Evolutionary conservation across 2,113 vertebrate genomes (phyloP).

Genomic region (Pseudorhombus dupliciocellatus): DNA sequence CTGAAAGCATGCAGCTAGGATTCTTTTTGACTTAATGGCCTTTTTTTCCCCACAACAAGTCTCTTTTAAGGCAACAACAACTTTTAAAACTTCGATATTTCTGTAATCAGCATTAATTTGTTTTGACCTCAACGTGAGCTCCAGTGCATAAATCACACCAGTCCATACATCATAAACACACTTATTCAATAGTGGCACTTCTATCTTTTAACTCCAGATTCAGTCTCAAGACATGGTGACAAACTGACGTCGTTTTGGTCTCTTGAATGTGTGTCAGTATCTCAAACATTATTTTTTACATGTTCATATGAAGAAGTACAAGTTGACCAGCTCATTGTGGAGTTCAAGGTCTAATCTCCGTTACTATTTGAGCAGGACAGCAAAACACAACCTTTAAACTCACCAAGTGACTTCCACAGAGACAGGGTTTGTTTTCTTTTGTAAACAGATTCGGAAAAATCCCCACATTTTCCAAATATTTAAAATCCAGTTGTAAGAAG

Average conservation of each 20-base stretch:
- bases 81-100: not conserved
- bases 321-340: not conserved
- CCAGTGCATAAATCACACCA: not conserved
- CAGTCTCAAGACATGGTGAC: no score
- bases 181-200: no score
- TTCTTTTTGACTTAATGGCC: conserved; percentile 13
- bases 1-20: not conserved
- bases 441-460: no score
- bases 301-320: not conserved
- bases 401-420: not conserved
- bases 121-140: no score
- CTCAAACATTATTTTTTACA: not conserved
- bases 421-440: not conserved
- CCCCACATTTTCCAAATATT: no score
- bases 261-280: no score
- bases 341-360: conserved; percentile 23
- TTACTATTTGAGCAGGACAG: conserved; percentile 7
- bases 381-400: conserved; percentile 13
- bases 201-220: no score
- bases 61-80: not conserved
- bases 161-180: no score
- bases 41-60: not conserved
- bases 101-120: not conserved
- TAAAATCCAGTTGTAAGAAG: no score
- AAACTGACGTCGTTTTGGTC: no score